Base-by-base conservation (phyloP, 2,113 vertebrate species). In the Chlamydotis undulata region DNA sequence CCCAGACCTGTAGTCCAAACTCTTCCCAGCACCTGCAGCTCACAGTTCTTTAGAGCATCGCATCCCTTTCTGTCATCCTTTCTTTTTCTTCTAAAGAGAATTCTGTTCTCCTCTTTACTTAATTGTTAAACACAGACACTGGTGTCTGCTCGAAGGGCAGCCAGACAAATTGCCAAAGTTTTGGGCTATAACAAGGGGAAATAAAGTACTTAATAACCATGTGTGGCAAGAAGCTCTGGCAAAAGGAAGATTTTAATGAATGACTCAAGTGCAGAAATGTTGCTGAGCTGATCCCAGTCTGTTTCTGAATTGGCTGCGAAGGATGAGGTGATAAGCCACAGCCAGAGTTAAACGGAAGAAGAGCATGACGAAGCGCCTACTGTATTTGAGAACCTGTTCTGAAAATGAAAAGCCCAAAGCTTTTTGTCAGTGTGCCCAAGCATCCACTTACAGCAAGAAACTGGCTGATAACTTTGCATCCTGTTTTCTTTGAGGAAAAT, bases 301-400 rank as follows among this genome's bases (percentile, higher is more conserved):
- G 53, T 53, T 79, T 78, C 64, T 35, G 94, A 94, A 93, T 96
- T 94, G 94, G 92, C 64, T 94, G 90, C 78, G 73, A 64, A 39
- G 7, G 56, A 93, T 95, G 90, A 86, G 95, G 89, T 92, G 95
- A 95, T 90, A 93, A 94, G 23, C 92, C 92, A 73, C 90, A 92
- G 83, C 25, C 45, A 7, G 75, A 86, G 86, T 88, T 89, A 43
- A 86, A 90, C 90, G 90, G 78, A 83, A 83, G 78, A 93, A 26
- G 31, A 52, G 49, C 19, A 56, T 95, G 88, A 94, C 77, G 92
- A 89, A 88, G 43, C 35, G 31, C 70, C 12, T 87, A 4, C 61
- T 90, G 8, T 59, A 25, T 70, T 86, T 87, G 68, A 86, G 68
- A 86, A 59, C 37, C 29, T 50, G 7, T 49, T 85, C 76, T 60